These are phyloP conservation scores for Aegithalos caudatus DNA, from an alignment of 2,113 vertebrate species.

Conservation along the genomic window DNA sequence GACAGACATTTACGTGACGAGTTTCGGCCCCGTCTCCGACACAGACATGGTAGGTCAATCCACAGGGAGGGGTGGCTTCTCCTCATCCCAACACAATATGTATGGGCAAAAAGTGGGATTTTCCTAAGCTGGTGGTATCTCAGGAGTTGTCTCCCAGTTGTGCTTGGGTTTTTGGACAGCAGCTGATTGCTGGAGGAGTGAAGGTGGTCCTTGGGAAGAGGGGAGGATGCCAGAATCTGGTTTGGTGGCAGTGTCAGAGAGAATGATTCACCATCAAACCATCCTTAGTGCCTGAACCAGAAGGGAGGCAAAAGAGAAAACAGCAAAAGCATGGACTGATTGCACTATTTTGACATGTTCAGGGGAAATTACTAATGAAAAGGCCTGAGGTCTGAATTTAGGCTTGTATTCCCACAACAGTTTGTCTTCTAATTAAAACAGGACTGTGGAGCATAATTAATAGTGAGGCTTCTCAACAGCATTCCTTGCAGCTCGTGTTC, in stretches of 20 bases:
- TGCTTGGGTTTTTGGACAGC: background rate
- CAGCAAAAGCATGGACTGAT: background rate
- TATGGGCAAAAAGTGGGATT: background rate
- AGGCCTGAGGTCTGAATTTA: constrained; percentile 45
- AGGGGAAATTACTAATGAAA: constrained; percentile 16
- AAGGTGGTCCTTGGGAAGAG: background rate
- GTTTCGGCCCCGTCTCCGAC: constrained; percentile 96
- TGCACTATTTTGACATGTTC: constrained; percentile 2
- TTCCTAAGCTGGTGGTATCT: background rate
- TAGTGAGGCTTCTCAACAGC: constrained; percentile 17
- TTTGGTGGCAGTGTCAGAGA: background rate
- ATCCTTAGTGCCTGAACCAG: background rate
- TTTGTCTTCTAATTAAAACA: constrained; percentile 66
- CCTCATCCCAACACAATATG: rapidly evolving
- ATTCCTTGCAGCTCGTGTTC: background rate
- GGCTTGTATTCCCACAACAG: constrained; percentile 54
- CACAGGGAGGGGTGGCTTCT: background rate
- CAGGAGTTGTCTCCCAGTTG: background rate
- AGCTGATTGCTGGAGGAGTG: background rate
- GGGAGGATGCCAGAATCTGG: background rate
- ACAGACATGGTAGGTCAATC: constrained; percentile 90
- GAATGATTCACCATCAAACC: background rate
- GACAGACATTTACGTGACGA: constrained; percentile 98
- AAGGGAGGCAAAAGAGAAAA: background rate
- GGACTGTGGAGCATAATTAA: constrained; percentile 55